Evolutionary conservation across 2,113 vertebrate genomes (phyloP).

Genomic region (Ammodytes marinus): DNA sequence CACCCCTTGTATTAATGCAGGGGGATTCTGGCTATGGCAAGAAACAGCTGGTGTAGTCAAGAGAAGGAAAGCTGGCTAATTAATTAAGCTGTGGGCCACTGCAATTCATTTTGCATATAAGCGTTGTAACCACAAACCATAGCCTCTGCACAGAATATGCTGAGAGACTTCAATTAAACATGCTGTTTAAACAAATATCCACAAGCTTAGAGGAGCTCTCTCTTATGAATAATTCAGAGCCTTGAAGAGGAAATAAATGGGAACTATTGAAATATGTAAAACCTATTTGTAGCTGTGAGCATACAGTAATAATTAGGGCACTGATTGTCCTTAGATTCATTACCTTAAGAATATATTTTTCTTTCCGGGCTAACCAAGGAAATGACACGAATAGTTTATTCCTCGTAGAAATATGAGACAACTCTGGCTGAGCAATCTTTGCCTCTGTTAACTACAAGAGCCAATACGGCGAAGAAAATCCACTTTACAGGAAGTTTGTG

Average conservation of each 20-base stretch:
- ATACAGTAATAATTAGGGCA: conserved; percentile 74
- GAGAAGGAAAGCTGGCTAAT: conserved; percentile 72
- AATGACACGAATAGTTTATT: conserved; percentile 48
- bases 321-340: conserved; percentile 69
- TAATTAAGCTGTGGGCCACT: conserved; percentile 82
- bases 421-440: conserved; percentile 20
- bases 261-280: conserved; percentile 77
- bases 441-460: conserved; percentile 2
- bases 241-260: conserved; percentile 71
- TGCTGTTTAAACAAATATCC: conserved; percentile 84
- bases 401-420: conserved; percentile 26
- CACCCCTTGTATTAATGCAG: conserved; percentile 73
- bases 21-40: conserved; percentile 48
- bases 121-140: conserved; percentile 79
- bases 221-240: conserved; percentile 76
- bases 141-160: conserved; percentile 71
- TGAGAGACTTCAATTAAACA: conserved; percentile 85
- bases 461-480: conserved; percentile 19
- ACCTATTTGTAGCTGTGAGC: conserved; percentile 75
- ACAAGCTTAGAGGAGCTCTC: conserved; percentile 71
- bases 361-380: conserved; percentile 42
- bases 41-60: conserved; percentile 64
- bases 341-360: conserved; percentile 68
- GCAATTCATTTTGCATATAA: conserved; percentile 78
- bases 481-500: conserved; percentile 38